Percentiles rank a stretch among this genome's conserved stretches.
These are phyloP conservation scores for Pogona vitticeps DNA, from an alignment of 2,113 vertebrate genomes.

Conservation along the genomic window DNA sequence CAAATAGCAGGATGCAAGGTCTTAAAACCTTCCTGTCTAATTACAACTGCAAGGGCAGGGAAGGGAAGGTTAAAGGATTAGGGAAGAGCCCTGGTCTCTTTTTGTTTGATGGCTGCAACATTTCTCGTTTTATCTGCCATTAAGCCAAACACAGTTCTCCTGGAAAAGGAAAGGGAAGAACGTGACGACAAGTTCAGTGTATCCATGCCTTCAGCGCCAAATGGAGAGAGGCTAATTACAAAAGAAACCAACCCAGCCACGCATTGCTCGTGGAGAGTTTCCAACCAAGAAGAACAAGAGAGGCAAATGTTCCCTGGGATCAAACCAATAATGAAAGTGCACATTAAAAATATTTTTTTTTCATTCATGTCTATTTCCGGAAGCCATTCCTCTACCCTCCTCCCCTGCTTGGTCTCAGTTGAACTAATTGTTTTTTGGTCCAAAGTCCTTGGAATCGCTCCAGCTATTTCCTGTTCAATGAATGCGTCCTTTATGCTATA, in stretches of 20 bases:
- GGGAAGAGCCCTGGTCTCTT: slow-evolving; percentile 33
- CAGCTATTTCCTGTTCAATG: slow-evolving; percentile 62
- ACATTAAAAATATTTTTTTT: slow-evolving; percentile 68
- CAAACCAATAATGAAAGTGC: slow-evolving; percentile 62
- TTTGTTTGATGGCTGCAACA: slow-evolving; percentile 37
- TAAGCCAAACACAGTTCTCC: slow-evolving; percentile 46
- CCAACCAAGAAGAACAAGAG: slow-evolving; percentile 50
- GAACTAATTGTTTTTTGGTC: slow-evolving; percentile 63
- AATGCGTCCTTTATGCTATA: slow-evolving; percentile 63
- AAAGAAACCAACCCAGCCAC: slow-evolving; percentile 53
- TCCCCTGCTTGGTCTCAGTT: slow-evolving; percentile 17
- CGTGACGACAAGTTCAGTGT: slow-evolving; percentile 4
- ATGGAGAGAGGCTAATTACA: slow-evolving; percentile 51
- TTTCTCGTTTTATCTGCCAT: slow-evolving; percentile 45
- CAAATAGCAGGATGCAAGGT: slow-evolving; percentile 46
- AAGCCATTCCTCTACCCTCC: slow-evolving; percentile 37
- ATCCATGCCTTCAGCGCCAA: slow-evolving; percentile 28
- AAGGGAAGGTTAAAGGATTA: slow-evolving; percentile 23
- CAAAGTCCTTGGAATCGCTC: slow-evolving; percentile 46
- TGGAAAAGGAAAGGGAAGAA: background rate
- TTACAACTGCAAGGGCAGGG: slow-evolving; percentile 29
- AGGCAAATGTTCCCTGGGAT: slow-evolving; percentile 57
- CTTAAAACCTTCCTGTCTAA: slow-evolving; percentile 61
- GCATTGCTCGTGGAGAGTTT: slow-evolving; percentile 21
- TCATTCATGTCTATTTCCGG: slow-evolving; percentile 62